phyloP scores from a whole-genome alignment of 2,888 invertebrate species.

The Cerastoderma edule region DNA sequence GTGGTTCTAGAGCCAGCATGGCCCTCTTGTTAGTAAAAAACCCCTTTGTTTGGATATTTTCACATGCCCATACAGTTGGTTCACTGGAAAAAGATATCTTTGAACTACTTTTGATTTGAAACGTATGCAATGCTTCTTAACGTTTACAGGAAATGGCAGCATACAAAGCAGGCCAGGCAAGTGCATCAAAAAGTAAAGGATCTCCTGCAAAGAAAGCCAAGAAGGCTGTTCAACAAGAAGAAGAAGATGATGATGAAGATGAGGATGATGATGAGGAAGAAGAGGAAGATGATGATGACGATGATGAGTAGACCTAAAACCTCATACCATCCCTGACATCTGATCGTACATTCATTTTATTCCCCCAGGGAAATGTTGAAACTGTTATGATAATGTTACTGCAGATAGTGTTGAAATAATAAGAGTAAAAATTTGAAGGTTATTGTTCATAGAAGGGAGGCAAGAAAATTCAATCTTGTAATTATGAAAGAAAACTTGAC shows the following conservation, averaged over 20 bases:
- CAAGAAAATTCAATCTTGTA: not conserved
- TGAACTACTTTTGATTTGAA: too few species aligned
- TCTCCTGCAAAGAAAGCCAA: constrained; percentile 65
- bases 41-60: not conserved
- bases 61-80: not conserved
- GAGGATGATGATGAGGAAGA: constrained; percentile 72
- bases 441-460: not conserved
- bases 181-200: constrained; percentile 30
- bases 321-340: not conserved
- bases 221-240: constrained; percentile 39
- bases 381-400: too few species aligned
- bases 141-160: constrained; percentile 68
- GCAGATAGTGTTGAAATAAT: too few species aligned
- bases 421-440: not conserved
- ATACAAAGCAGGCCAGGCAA: constrained; percentile 60
- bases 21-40: not conserved
- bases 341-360: not conserved
- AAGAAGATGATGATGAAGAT: constrained; percentile 48
- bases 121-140: not conserved
- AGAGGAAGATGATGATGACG: constrained; percentile 71
- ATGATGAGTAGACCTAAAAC: constrained; percentile 31
- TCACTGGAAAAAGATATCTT: not conserved
- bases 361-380: too few species aligned
- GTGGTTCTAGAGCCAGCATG: not conserved
- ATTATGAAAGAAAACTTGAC: not conserved